Conservation (phyloP, 2,797 vertebrate genomes). For the Melanotaenia maccullochi region DNA sequence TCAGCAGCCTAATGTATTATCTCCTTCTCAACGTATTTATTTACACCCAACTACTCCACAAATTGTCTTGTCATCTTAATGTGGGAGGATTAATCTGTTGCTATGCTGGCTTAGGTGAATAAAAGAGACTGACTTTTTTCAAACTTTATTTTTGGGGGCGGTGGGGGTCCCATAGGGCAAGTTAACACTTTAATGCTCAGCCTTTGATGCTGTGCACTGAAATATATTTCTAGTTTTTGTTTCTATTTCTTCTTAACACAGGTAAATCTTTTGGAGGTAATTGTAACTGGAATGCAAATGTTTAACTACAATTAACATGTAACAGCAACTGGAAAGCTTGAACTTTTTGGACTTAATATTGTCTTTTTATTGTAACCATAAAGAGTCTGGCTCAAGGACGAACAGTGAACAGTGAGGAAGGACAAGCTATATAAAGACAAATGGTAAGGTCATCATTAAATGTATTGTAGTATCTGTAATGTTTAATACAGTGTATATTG, state of each 20-base stretch:
- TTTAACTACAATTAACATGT: constrained; percentile 40
- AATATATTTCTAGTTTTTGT: constrained; percentile 16
- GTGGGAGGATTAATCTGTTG: constrained; percentile 86
- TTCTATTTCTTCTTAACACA: constrained; percentile 10
- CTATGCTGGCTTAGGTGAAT: constrained; percentile 80
- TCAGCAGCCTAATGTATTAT: constrained; percentile 88
- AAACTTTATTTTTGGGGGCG: constrained; percentile 73
- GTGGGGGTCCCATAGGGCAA: constrained; percentile 46
- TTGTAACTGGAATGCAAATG: constrained; percentile 16
- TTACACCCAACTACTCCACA: constrained; percentile 88
- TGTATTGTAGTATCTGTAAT: constrained; percentile 73
- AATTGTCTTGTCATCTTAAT: constrained; percentile 88
- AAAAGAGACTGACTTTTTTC: constrained; percentile 79
- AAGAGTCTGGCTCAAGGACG: constrained; percentile 74
- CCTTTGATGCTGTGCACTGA: constrained; percentile 1
- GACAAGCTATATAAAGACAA: constrained; percentile 80
- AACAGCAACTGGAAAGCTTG: constrained; percentile 15
- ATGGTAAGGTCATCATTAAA: constrained; percentile 83
- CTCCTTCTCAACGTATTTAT: constrained; percentile 86
- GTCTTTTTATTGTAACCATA: constrained; percentile 54
- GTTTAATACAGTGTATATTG: constrained; percentile 68
- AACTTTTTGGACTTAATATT: constrained; percentile 19
- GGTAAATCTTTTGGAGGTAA: constrained; percentile 17
- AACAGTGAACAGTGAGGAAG: constrained; percentile 58
- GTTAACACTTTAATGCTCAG: constrained; percentile 64